phyloP scores from a whole-genome alignment of 2,113 vertebrate genomes.

The Peromyscus leucopus region DNA sequence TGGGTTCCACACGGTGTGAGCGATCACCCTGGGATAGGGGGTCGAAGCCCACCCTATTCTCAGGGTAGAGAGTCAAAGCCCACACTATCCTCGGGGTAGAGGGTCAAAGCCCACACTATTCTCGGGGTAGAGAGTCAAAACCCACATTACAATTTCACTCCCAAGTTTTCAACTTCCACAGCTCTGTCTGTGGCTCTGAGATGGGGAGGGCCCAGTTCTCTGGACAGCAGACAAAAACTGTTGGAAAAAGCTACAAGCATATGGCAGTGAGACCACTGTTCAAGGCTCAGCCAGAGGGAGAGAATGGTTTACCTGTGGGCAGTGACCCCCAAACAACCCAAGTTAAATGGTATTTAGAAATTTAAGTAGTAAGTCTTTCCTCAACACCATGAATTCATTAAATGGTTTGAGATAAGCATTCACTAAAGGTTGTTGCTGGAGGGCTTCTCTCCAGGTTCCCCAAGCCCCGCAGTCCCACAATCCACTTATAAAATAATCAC shows the following conservation, averaged over 20 bases:
- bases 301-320: neutral
- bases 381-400: neutral
- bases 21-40: neutral
- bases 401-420: neutral
- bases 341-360: neutral
- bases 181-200: neutral
- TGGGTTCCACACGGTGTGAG: conserved; percentile 45
- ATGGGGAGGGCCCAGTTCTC: neutral
- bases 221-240: neutral
- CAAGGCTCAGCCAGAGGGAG: neutral
- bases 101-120: no score
- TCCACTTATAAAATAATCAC: no score
- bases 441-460: no score
- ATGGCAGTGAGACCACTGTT: neutral
- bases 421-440: no score
- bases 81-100: neutral
- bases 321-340: neutral
- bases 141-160: neutral
- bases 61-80: neutral
- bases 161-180: neutral
- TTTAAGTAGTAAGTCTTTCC: neutral
- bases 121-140: no score
- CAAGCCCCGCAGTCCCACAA: no score
- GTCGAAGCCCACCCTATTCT: no score
- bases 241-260: neutral